Conservation (phyloP, 2,888 invertebrate species). For the Allacma fusca region DNA sequence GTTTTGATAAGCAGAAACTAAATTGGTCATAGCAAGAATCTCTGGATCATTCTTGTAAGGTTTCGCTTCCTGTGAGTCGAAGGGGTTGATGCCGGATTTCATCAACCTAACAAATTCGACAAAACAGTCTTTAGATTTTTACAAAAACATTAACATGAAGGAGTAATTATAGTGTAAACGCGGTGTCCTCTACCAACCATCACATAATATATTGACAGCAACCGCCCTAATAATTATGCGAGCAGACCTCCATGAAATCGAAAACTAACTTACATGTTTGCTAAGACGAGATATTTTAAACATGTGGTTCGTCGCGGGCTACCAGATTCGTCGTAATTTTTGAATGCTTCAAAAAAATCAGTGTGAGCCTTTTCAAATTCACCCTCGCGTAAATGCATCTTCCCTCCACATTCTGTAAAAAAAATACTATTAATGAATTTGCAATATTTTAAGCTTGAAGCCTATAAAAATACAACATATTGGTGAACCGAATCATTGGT, state of each 20-base stretch:
- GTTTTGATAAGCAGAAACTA: constrained; percentile 93
- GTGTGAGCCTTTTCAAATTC: constrained; percentile 99
- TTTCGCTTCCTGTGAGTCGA: constrained; percentile 99
- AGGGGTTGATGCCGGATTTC: constrained; percentile 99
- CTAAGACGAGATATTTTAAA: constrained; percentile 94
- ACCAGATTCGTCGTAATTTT: constrained; percentile 99
- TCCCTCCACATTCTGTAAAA: constrained; percentile 91
- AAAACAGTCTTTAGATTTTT: no score
- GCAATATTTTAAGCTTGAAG: no score
- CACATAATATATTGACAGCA: no score
- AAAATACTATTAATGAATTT: constrained; percentile 37
- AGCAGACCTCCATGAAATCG: no score
- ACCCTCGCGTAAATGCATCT: constrained; percentile 98
- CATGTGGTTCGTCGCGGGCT: constrained; percentile 96
- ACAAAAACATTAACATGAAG: no score
- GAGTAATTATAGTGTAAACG: no score
- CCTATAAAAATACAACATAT: no score
- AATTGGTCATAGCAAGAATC: constrained; percentile 98
- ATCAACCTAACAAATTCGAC: constrained; percentile 85
- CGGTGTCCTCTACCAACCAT: no score
- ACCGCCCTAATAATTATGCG: no score
- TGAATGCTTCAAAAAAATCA: constrained; percentile 99
- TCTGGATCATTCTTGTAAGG: constrained; percentile 99
- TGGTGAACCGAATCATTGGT: no score
- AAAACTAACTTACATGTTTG: constrained; percentile 99